Evolutionary conservation across 1,140 invertebrate genomes (phyloP).

Genomic region (Lanistes nyassanus): DNA sequence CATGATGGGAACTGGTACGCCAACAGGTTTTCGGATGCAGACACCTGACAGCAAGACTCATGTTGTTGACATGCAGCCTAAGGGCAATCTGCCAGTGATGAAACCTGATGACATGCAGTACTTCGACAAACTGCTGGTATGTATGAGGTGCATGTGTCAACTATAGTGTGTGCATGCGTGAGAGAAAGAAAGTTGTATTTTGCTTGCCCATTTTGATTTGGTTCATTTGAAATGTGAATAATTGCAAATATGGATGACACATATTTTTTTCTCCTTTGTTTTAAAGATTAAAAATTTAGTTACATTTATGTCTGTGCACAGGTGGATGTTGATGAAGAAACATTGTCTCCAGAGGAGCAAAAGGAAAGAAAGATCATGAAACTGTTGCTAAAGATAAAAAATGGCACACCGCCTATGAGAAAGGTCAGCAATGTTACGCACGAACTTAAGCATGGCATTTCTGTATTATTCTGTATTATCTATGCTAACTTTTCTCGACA

Average conservation of each 20-base stretch:
- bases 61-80: constrained; percentile 96
- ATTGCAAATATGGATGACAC: background rate
- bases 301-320: constrained; percentile 36
- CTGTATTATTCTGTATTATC: too few relatives aligned
- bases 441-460: too few relatives aligned
- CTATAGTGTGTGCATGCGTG: too few relatives aligned
- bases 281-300: background rate
- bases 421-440: too few relatives aligned
- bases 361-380: constrained; percentile 99
- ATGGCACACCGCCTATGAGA: constrained; percentile 99
- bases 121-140: constrained; percentile 93
- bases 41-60: constrained; percentile 76
- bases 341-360: constrained; percentile 93
- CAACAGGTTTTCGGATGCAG: constrained; percentile 93
- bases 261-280: background rate
- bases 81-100: constrained; percentile 96
- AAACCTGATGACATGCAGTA: constrained; percentile 99
- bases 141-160: constrained; percentile 36
- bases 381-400: constrained; percentile 97
- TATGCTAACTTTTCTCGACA: too few relatives aligned
- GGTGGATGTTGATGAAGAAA: constrained; percentile 97
- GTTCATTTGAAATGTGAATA: background rate
- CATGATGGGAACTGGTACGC: constrained; percentile 81
- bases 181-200: background rate
- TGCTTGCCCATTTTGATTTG: background rate